Evolutionary conservation across 37 sponge, comb jelly and placozoan genomes (phyloP), one percentile per base, ranked within the genome.

Genomic region (Ephydatia muelleri): DNA sequence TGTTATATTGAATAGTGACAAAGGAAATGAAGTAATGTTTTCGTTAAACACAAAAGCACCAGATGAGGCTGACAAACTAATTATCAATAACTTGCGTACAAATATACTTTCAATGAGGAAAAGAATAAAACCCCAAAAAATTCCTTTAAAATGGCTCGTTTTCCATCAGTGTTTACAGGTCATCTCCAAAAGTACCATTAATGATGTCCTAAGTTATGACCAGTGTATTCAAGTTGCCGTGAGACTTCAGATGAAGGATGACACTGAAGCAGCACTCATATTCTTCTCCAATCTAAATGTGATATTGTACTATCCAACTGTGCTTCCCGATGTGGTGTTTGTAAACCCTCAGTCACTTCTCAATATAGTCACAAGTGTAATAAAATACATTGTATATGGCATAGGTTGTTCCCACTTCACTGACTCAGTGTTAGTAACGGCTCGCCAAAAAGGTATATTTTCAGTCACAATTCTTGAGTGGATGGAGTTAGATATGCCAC

Each of bases 321-420:
- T n/a, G n/a, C n/a, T n/a, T n/a, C n/a, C n/a, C n/a, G n/a, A n/a
- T n/a, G n/a, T n/a, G n/a, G n/a, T n/a, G n/a, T n/a, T n/a, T n/a
- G n/a, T n/a, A n/a, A n/a, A n/a, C n/a, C n/a, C n/a, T 68, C 81
- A 81, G 38, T 70, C 70, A 5, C 70, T 81, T n/a, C 26, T 81
- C 6, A 71, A 68, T 29, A 81, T 70, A 48, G 81, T 68, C 31
- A 81, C 81, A 28, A 71, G 70, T 26, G 36, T 81, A 11, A n/a
- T n/a, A n/a, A n/a, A n/a, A n/a, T n/a, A n/a, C n/a, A n/a, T n/a
- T n/a, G n/a, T n/a, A n/a, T n/a, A n/a, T n/a, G n/a, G n/a, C n/a
- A n/a, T n/a, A n/a, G n/a, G n/a, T n/a, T n/a, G n/a, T n/a, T n/a
- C n/a, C n/a, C n/a, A n/a, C n/a, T n/a, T n/a, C n/a, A n/a, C n/a